Percentiles rank a stretch among this genome's conserved stretches.
Evolutionary conservation across 2,113 vertebrate species (phyloP).

Genomic region (Spermophilus dauricus): DNA sequence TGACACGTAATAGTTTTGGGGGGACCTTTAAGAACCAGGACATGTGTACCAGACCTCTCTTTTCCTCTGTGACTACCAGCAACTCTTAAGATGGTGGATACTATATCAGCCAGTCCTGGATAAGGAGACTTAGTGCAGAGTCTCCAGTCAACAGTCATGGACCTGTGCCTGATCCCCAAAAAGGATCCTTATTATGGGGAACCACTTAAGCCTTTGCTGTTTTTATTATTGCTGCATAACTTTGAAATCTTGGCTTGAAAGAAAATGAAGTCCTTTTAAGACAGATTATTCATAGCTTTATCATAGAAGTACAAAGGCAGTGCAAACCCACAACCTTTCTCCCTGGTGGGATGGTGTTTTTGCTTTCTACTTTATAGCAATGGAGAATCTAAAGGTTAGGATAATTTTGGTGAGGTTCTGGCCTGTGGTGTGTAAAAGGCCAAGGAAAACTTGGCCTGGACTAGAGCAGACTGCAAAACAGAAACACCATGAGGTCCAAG

Average conservation of each 20-base stretch:
- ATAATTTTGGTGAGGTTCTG: not conserved
- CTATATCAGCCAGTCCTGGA: not conserved
- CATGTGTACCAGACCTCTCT: not conserved
- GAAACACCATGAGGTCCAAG: not conserved
- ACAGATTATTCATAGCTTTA: not conserved
- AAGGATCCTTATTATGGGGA: not conserved
- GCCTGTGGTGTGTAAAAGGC: not conserved
- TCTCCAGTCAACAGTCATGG: not conserved
- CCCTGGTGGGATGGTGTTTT: not conserved
- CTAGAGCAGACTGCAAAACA: not conserved
- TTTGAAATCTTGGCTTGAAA: not conserved
- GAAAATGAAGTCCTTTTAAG: not conserved
- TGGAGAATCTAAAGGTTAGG: slow-evolving; percentile 16
- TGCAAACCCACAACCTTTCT: not conserved
- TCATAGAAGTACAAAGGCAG: not conserved
- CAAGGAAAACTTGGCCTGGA: not conserved
- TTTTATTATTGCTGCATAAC: not conserved
- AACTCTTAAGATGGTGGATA: not conserved
- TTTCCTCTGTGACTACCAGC: not conserved
- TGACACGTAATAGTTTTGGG: not conserved
- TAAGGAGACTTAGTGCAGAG: not conserved
- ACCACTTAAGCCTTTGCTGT: not conserved
- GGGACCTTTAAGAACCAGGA: not conserved
- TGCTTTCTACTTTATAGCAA: not conserved
- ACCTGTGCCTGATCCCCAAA: not conserved